Evolutionary conservation across 2,113 vertebrate genomes (phyloP), one percentile per base, ranked within the genome.

Genomic region (Microcebus murinus): DNA sequence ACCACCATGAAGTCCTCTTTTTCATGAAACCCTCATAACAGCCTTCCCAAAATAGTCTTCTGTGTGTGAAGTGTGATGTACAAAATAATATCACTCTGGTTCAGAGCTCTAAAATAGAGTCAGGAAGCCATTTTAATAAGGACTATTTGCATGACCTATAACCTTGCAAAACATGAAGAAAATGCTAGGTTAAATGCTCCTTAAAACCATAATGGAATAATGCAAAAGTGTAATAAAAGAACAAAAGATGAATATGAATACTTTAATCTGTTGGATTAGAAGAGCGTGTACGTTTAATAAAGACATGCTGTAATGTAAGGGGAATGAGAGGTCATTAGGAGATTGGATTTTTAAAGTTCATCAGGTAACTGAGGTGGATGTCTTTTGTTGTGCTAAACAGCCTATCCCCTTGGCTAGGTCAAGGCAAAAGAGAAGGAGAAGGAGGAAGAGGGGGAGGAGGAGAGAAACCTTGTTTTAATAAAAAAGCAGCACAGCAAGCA

Each of bases 391-490:
- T 68, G 29, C 23, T 57, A 82, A 71, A 63, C 18, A 85, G 39
- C 59, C 52, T n/a, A 79, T 23, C 73, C 17, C n/a, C 23, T 79
- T 84, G 42, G 21, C 52, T 87, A 87, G 55, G 27, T 18, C 2
- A 57, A 81, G 13, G 27, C 18, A 68, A 10, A 73, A 18, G 50
- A 1, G 29, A 34, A 34, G 15, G 18, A 79, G 13, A 5, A 36
- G 10, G 25, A 68, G 0, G 15, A 50, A 9, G 25, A 2, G 23
- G 1, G 4, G 12, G 9, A 70, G 65, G 9, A n/a, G 15, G 6
- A 89, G 7, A 89, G 7, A 23, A 50, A 61, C 50, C 6, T 83
- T 21, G 10, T 61, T 87, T 70, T 13, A 31, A 25, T 81, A 34
- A 42, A 55, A 87, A 92, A 39, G 27, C 11, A 92, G 10, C 4